Conservation (phyloP, 1,140 invertebrate species). For the Amyelois transitella region DNA sequence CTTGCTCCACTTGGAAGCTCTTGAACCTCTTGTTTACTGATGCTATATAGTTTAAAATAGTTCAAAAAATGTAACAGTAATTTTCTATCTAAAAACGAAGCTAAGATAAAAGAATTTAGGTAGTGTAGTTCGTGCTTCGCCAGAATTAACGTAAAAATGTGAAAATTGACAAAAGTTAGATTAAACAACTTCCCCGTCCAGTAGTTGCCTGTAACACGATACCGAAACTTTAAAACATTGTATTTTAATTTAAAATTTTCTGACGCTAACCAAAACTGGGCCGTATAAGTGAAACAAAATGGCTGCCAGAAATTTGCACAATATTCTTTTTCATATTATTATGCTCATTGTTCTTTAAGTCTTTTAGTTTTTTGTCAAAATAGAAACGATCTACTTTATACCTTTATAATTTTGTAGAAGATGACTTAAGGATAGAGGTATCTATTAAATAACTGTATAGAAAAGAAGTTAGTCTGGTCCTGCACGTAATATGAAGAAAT, state of each 20-base stretch:
- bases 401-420: too few relatives aligned
- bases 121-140: neutral
- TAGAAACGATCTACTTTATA: too few relatives aligned
- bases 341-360: too few relatives aligned
- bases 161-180: conserved; percentile 3
- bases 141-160: neutral
- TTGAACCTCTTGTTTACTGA: too few relatives aligned
- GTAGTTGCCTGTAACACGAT: neutral
- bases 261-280: neutral
- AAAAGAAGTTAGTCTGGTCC: too few relatives aligned
- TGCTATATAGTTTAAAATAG: too few relatives aligned
- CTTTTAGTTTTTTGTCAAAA: too few relatives aligned
- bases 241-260: conserved; percentile 4
- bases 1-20: too few relatives aligned
- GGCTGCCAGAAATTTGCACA: neutral
- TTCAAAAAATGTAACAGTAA: too few relatives aligned
- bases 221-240: neutral
- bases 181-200: neutral
- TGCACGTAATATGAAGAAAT: too few relatives aligned
- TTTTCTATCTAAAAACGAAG: neutral
- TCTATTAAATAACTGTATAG: too few relatives aligned
- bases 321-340: neutral
- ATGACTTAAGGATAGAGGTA: too few relatives aligned
- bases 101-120: neutral
- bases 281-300: neutral